phyloP scores from a whole-genome alignment of 2,888 invertebrate genomes.

The Papilio elwesi region DNA sequence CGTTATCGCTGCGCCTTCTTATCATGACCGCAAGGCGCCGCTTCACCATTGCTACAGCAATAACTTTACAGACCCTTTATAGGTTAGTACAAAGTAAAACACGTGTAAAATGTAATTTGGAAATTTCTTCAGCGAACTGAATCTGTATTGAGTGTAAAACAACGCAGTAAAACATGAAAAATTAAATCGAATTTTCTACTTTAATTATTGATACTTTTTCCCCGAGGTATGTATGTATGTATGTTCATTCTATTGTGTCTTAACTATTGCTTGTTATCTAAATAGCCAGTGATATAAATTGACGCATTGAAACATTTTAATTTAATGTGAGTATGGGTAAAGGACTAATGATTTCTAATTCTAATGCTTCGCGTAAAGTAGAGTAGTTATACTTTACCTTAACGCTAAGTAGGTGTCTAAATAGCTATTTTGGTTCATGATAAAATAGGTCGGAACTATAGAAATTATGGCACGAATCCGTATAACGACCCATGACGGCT shows the following conservation, averaged over 20 bases:
- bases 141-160: no score
- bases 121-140: neutral
- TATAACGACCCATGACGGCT: conserved; percentile 25
- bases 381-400: neutral
- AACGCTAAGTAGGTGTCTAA: neutral
- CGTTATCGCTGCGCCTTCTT: conserved; percentile 23
- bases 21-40: conserved; percentile 7
- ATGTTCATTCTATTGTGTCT: no score
- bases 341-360: no score
- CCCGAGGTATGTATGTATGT: no score
- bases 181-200: no score
- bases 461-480: conserved; percentile 16
- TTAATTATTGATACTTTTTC: no score
- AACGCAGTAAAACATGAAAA: no score
- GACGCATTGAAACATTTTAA: no score
- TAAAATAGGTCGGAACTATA: conserved; percentile 1
- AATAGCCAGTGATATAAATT: no score
- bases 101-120: neutral
- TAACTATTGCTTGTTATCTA: no score
- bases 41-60: conserved; percentile 24
- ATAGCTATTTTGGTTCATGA: neutral
- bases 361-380: no score
- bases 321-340: no score
- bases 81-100: conserved; percentile 42
- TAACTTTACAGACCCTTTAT: conserved; percentile 62